Percentiles rank a stretch among this genome's conserved stretches.
Conservation (phyloP, 2,888 invertebrate species). For the Antheraea yamamai region DNA sequence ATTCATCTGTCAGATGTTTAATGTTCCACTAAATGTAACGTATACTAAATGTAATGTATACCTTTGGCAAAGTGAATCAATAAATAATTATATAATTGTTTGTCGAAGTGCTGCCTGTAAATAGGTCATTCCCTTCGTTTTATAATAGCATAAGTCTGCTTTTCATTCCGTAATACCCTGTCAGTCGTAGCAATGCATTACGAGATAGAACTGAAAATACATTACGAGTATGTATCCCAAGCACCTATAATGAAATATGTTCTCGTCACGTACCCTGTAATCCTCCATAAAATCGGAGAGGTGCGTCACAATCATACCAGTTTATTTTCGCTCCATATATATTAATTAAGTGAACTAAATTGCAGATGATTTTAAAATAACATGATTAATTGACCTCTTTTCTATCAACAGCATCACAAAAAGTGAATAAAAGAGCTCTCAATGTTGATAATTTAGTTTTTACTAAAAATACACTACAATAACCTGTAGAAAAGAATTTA, state of each 20-base stretch:
- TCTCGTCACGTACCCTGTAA: constrained; percentile 1
- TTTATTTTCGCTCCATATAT: not conserved
- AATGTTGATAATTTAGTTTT: not conserved
- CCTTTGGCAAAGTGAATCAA: constrained; percentile 30
- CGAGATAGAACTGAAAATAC: constrained; percentile 16
- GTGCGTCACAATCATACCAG: not conserved
- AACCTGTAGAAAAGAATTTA: not conserved
- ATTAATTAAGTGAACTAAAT: not conserved
- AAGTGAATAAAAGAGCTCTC: not conserved
- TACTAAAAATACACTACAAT: not conserved
- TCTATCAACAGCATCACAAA: not conserved
- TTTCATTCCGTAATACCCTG: constrained; percentile 39
- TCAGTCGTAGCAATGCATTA: constrained; percentile 43
- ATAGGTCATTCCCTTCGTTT: constrained; percentile 47
- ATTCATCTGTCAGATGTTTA: constrained; percentile 30
- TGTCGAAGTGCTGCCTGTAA: constrained; percentile 38
- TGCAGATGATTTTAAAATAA: not conserved
- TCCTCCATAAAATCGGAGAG: constrained; percentile 2
- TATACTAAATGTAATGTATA: no score
- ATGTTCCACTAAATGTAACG: constrained; percentile 25
- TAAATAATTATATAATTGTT: constrained; percentile 42
- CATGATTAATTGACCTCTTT: not conserved
- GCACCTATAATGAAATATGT: not conserved
- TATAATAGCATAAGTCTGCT: constrained; percentile 37
- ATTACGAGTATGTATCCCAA: constrained; percentile 14